Percentiles rank a stretch among this genome's conserved stretches.
Conservation (phyloP, 2,888 invertebrate species). For the Zygothrica quintamaculata region DNA sequence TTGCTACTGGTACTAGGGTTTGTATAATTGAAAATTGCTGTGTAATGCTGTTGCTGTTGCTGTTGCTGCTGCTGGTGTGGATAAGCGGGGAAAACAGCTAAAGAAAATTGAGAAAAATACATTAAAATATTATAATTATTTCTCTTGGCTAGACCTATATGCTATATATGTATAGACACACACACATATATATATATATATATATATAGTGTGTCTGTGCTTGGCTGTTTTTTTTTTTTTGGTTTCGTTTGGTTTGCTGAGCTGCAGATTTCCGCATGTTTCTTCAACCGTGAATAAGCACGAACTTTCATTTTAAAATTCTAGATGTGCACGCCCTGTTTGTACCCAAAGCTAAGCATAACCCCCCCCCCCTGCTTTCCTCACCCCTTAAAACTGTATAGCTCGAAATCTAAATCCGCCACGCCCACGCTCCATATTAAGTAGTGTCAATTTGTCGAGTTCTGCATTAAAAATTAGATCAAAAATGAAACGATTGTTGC, state of each 20-base stretch:
- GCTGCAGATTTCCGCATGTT: constrained; percentile 76
- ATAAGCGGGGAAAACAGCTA: constrained; percentile 35
- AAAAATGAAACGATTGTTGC: constrained; percentile 35
- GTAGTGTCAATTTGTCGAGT: constrained; percentile 56
- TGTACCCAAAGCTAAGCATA: constrained; percentile 1
- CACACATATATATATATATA: too few species aligned
- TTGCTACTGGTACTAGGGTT: constrained; percentile 10
- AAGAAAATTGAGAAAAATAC: constrained; percentile 59
- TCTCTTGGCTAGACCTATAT: constrained; percentile 54
- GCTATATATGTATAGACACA: not conserved
- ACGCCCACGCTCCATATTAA: constrained; percentile 19
- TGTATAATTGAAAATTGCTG: constrained; percentile 73
- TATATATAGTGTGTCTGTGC: not conserved
- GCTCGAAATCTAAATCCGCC: too few species aligned
- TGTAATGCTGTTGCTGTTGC: constrained; percentile 62
- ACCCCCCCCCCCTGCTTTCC: constrained; percentile 11
- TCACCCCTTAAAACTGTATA: not conserved
- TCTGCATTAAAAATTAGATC: constrained; percentile 55
- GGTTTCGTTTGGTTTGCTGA: constrained; percentile 34
- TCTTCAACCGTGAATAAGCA: constrained; percentile 79
- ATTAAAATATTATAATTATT: constrained; percentile 78
- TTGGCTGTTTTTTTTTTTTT: constrained; percentile 15
- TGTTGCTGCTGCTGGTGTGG: constrained; percentile 64
- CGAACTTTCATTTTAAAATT: constrained; percentile 80
- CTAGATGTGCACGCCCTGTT: constrained; percentile 55